Evolutionary conservation across 1,140 invertebrate species (phyloP), one percentile per base, ranked within the genome.

Genomic region (Trichoplusia ni): DNA sequence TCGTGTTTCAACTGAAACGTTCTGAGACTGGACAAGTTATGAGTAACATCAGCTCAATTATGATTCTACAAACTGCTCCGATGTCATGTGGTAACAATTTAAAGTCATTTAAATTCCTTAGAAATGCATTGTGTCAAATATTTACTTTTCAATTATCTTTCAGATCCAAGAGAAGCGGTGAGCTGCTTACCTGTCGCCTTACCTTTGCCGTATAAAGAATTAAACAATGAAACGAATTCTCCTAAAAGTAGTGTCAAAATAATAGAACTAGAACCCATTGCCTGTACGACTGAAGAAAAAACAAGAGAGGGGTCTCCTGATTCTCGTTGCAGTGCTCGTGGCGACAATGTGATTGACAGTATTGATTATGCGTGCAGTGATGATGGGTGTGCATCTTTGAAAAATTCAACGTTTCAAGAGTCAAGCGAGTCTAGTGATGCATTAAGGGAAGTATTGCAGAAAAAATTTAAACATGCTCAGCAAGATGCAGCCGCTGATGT

Each of bases 31-130:
- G 77, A 6, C 66, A 81, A 23, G 58, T 82, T 3, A 71, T 79
- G 7, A 75, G 70, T 14, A 82, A 80, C 31, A 80, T 85, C 31
- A 73, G 73, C 56, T 85, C 84, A 0, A 76, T 84, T 6, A 71
- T 79, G 65, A 75, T 87, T 40, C 51, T 83, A 23, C 67, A 81
- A 68, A 64, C 71, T 16, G 42, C 66, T 2, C 53, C 62, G 4
- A 13, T 58, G n/a, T 11, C 49, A 5, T 6, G 13, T 33, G 69
- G 63, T 68, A 61, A 64, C 19, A n/a, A 9, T 51, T 21, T 31
- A 44, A 19, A 54, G 1, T 23, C 0, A 23, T 6, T 14, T 44
- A 11, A 38, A 14, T 2, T 11, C 18, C 37, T 35, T 58, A 18
- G 38, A 25, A 29, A 6, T 7, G 3, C 1, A 58, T 5, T 29